Evolutionary conservation across 2,113 vertebrate species (phyloP).

Genomic region (Petrocephalus microphthalmus): DNA sequence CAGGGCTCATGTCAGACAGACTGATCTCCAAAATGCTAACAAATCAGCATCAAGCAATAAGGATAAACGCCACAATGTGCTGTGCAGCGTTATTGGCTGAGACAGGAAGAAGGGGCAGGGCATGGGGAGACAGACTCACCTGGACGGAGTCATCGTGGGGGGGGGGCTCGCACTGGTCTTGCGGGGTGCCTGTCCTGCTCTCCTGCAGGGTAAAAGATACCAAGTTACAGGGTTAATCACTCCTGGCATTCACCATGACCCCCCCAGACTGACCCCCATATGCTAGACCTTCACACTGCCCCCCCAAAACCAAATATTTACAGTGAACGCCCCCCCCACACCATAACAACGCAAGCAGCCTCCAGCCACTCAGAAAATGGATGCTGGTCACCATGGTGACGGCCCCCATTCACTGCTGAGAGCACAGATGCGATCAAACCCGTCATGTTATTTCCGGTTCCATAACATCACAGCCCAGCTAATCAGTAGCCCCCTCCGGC

Average conservation of each 20-base stretch:
- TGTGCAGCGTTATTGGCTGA: background rate
- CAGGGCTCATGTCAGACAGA: background rate
- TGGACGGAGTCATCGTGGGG: constrained; percentile 60
- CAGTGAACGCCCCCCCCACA: background rate
- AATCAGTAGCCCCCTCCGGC: background rate
- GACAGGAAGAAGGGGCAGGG: too few relatives aligned
- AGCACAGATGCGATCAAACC: background rate
- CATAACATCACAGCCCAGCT: background rate
- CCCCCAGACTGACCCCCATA: background rate
- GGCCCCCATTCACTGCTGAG: background rate
- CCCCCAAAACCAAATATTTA: background rate
- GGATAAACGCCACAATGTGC: background rate
- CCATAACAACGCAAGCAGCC: background rate
- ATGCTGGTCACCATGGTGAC: background rate
- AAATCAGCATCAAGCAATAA: background rate
- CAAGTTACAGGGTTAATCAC: background rate
- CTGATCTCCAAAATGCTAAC: background rate
- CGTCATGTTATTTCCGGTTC: background rate
- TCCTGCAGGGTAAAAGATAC: constrained; percentile 33
- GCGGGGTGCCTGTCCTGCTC: constrained; percentile 27
- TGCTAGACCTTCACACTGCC: background rate
- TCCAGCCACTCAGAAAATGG: background rate
- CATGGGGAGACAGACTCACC: constrained; percentile 38
- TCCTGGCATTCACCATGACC: background rate
- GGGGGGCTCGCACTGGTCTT: constrained; percentile 46